Evolutionary conservation across 2,888 invertebrate species (phyloP).

Genomic region (Scaeva pyrastri): DNA sequence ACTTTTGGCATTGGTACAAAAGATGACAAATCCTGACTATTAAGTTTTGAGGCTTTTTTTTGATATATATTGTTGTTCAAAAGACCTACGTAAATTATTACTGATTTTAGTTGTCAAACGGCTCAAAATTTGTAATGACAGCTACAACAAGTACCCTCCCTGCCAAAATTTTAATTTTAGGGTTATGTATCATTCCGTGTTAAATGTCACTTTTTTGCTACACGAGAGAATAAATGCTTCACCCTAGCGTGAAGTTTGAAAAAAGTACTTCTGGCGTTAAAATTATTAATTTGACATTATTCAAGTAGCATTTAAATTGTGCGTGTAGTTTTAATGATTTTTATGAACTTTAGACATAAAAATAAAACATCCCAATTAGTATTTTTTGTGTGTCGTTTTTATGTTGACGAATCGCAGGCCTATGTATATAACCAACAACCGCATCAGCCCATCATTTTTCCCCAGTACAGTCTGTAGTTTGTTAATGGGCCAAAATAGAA

Average conservation of each 20-base stretch:
- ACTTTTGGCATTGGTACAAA: too few relatives aligned
- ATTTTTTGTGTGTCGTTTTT: conserved; percentile 40
- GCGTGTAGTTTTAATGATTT: conserved; percentile 61
- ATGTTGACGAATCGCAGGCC: background rate
- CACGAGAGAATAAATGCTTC: too few relatives aligned
- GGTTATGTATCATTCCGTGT: too few relatives aligned
- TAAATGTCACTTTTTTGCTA: too few relatives aligned
- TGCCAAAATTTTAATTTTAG: too few relatives aligned
- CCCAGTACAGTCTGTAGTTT: background rate
- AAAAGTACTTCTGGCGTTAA: background rate
- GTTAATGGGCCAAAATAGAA: conserved; percentile 47
- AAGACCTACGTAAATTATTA: too few relatives aligned
- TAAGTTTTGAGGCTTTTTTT: too few relatives aligned
- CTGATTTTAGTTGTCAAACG: too few relatives aligned
- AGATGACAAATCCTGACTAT: too few relatives aligned
- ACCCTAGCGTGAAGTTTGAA: background rate
- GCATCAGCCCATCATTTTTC: background rate
- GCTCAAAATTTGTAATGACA: too few relatives aligned
- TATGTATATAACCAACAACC: background rate
- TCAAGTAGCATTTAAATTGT: conserved; percentile 63
- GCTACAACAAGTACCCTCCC: too few relatives aligned
- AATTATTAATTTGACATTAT: background rate
- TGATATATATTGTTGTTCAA: too few relatives aligned
- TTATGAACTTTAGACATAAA: conserved; percentile 28
- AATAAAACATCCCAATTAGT: conserved; percentile 50